phyloP scores from a whole-genome alignment of 2,113 vertebrate species.

The Halcyon senegalensis region DNA sequence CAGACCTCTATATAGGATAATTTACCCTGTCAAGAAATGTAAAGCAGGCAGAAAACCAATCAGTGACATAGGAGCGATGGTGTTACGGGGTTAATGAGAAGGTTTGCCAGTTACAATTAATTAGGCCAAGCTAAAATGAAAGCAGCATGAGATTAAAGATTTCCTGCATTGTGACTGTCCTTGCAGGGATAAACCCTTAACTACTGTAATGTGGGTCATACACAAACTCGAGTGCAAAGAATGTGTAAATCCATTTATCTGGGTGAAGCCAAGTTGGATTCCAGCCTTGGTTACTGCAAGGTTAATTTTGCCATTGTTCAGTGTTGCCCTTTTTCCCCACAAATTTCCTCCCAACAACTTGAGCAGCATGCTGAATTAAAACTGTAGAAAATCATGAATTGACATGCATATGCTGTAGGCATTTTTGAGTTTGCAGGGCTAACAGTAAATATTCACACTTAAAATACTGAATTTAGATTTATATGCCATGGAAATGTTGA shows the following conservation, averaged over 20 bases:
- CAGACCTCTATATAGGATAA: background rate
- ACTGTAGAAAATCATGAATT: conserved; percentile 58
- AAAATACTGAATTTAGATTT: conserved; percentile 53
- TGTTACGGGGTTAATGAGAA: background rate
- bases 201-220: background rate
- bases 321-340: background rate
- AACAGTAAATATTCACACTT: conserved; percentile 35
- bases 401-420: conserved; percentile 15
- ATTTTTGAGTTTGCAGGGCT: conserved; percentile 32
- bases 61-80: background rate
- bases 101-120: background rate
- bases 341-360: conserved; percentile 28
- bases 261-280: background rate
- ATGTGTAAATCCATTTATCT: background rate
- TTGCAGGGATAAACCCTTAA: background rate
- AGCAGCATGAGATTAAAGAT: background rate
- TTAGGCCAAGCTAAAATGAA: background rate
- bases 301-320: conserved; percentile 32
- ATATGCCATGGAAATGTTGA: conserved; percentile 51
- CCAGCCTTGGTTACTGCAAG: background rate
- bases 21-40: background rate
- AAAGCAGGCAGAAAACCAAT: background rate
- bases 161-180: background rate
- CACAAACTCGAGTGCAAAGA: background rate
- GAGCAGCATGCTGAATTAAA: conserved; percentile 41